These are phyloP conservation scores for Grallaria varia DNA, from an alignment of 2,113 vertebrate genomes.

Conservation along the genomic window DNA sequence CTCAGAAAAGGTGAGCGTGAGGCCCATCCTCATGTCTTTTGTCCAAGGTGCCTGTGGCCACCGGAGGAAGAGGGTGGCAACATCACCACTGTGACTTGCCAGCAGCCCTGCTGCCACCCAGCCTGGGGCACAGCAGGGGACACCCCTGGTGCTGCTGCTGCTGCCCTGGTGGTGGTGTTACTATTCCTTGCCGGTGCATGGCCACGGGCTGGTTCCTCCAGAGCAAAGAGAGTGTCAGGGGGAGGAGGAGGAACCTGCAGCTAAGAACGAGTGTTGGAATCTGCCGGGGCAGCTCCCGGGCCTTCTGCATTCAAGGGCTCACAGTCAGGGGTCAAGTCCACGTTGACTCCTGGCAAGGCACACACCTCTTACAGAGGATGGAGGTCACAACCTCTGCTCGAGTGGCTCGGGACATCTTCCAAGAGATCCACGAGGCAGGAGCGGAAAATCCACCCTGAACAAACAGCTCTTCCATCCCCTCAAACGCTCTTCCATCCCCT, in stretches of 20 bases:
- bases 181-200: neutral
- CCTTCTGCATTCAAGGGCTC: neutral
- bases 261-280: neutral
- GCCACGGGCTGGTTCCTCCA: neutral
- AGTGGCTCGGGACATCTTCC: neutral
- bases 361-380: neutral
- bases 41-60: neutral
- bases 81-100: neutral
- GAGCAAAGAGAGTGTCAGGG: neutral
- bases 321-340: neutral
- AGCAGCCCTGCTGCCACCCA: neutral
- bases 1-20: neutral
- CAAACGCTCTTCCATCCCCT: neutral
- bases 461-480: neutral
- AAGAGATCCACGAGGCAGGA: neutral
- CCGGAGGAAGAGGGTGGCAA: neutral
- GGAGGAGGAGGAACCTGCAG: neutral
- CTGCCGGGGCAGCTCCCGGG: neutral
- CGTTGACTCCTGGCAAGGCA: neutral
- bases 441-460: neutral
- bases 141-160: neutral
- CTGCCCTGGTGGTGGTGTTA: fast-evolving
- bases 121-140: neutral
- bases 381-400: neutral
- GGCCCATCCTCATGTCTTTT: neutral